Evolutionary conservation across 2,888 invertebrate species (phyloP), one percentile per base, ranked within the genome.

Genomic region (Parasteatoda lunata): DNA sequence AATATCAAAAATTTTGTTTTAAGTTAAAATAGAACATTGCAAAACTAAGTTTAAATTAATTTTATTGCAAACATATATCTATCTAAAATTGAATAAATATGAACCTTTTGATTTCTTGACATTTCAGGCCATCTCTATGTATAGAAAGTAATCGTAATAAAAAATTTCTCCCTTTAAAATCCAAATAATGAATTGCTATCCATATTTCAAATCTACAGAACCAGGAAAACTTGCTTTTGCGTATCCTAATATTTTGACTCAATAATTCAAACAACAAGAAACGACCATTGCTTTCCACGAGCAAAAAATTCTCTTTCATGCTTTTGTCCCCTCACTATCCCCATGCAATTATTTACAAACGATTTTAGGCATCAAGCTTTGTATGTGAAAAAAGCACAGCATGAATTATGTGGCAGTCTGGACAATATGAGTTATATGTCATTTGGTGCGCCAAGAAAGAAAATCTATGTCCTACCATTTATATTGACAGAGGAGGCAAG

Each of bases 311-410:
- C 73, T 66, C 30, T 48, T 77, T 51, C 77, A 79, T 71, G 48
- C 64, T 59, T 79, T 71, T 79, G 79, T 79, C 78, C 51, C 71
- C 48, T 9, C 5, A 13, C 9, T 49, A n/a, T n/a, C 47, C 48
- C 70, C 47, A 11, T 13, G 48, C 79, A 79, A 79, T 79, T 79
- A 79, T 71, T 79, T 71, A 79, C 72, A 64, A 72, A 45, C 48
- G 59, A 49, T 72, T 79, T 64, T 48, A 54, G 54, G 73, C 59
- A 77, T 77, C 66, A 59, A 59, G 59, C 11, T 59, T n/a, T 59
- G 59, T 59, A 59, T n/a, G 59, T 59, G 59, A n/a, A n/a, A 59
- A n/a, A n/a, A n/a, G 59, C n/a, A 59, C 59, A 9, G 59, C 59
- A 59, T 59, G 59, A 59, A n/a, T 59, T 59, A 59, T 59, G 59